Evolutionary conservation across 2,888 invertebrate genomes (phyloP).

Genomic region (Drosophila kuntzei): DNA sequence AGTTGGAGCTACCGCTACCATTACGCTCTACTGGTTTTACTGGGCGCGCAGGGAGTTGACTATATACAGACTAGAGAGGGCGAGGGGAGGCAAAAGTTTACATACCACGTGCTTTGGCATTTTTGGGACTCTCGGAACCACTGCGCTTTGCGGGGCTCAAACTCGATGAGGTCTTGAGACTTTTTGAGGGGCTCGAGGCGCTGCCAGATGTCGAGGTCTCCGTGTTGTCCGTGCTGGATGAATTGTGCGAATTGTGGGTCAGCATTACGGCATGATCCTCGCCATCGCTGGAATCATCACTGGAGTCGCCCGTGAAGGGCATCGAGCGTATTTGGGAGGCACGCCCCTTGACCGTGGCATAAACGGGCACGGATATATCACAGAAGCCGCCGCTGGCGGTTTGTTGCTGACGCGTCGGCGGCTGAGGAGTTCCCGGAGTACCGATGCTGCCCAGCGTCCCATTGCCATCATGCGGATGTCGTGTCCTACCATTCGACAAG

Average conservation of each 20-base stretch:
- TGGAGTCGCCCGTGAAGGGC: slow-evolving; percentile 97
- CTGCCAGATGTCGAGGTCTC: slow-evolving; percentile 88
- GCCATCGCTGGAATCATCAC: slow-evolving; percentile 97
- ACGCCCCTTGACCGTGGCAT: slow-evolving; percentile 98
- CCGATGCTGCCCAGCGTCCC: slow-evolving; percentile 79
- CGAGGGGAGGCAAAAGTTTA: slow-evolving; percentile 24
- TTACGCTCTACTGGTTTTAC: slow-evolving; percentile 40
- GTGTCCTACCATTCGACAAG: slow-evolving; percentile 67
- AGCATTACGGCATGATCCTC: slow-evolving; percentile 88
- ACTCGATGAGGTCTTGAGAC: slow-evolving; percentile 94
- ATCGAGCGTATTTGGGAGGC: slow-evolving; percentile 98
- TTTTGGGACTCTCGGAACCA: slow-evolving; percentile 92
- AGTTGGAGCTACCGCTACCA: slow-evolving; percentile 40
- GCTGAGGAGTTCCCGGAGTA: slow-evolving; percentile 82
- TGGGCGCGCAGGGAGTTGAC: background rate
- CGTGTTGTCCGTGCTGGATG: slow-evolving; percentile 87
- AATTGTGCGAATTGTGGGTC: slow-evolving; percentile 86
- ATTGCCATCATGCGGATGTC: slow-evolving; percentile 68
- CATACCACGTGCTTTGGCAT: slow-evolving; percentile 91
- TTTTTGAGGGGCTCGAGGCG: slow-evolving; percentile 93
- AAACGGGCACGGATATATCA: slow-evolving; percentile 96
- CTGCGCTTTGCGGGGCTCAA: slow-evolving; percentile 94
- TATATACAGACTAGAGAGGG: background rate
- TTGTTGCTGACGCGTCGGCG: slow-evolving; percentile 84
- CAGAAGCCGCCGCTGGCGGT: slow-evolving; percentile 92